Base-by-base conservation (phyloP, 2,888 invertebrate species). In the Lathronympha strigana region DNA sequence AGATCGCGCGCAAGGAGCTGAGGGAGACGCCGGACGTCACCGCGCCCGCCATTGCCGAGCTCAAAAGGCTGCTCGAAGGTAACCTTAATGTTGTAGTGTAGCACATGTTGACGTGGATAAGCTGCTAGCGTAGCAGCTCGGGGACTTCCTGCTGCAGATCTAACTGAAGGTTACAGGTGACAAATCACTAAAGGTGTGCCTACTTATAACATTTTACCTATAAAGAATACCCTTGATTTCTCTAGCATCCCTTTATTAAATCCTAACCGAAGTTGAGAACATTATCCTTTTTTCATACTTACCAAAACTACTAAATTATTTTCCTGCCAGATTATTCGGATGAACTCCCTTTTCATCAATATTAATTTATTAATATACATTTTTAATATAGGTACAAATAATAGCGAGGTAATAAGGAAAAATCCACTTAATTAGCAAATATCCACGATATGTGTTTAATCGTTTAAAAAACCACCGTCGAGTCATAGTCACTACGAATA, bases 91-190 rank as follows among this genome's bases (percentile, higher is more conserved):
- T n/a, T n/a, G n/a, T n/a, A n/a, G n/a, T n/a, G n/a, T n/a, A n/a
- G n/a, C n/a, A 47, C 21, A 95, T 96, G 95, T 86, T 96, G 79
- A 95, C 61, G 85, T 96, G 78, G 93, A 94, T 15, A 92, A 93
- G 71, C 77, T 96, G 68, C 96, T 96, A 6, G 92, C 92, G 1
- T 84, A 97, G 36, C 93, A 95, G 82, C 83, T 96, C 45, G 96
- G 96, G 1, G 93, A 94, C 72, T 94, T 93, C 78, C 87, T 92
- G 8, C 91, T 95, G 38, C 93, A 94, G 75, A 94, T 97, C 72
- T 97, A 97, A 78, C 83, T 96, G 63, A 94, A 94, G 0, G 94
- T 94, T 33, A 93, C 95, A 0, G 83, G 90, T 13, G 92, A 94
- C 4, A 8, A 3, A 5, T 36, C n/a, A 13, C n/a, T n/a, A n/a